Base-by-base conservation (phyloP, 2,113 vertebrate species). In the Sylvia atricapilla region DNA sequence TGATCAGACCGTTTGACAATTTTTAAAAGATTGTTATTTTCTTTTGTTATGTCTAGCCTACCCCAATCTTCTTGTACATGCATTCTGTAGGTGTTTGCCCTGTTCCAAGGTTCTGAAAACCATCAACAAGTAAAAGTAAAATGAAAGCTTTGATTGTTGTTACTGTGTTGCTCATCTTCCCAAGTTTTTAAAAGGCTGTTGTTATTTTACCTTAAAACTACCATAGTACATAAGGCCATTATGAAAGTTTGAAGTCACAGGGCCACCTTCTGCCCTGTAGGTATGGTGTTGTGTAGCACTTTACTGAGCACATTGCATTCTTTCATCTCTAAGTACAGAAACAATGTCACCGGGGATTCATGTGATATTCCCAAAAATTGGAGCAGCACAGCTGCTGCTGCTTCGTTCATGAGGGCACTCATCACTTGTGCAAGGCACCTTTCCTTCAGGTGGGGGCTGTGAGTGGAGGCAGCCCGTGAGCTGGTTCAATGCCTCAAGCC, bases 401-500 rank as follows among this genome's bases (percentile, higher is more conserved):
- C 60, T 81, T 55, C 0, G 0, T 77, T 53, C 23, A 0, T 17
- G 43, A 74, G n/a, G 60, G 25, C 35, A 11, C 33, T 52, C 37
- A 10, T 0, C 0, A 4, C 21, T 52, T 53, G 21, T n/a, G 64
- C 60, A 72, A 31, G 50, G 15, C 44, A 30, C 62, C 16, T 86
- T 43, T 7, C 0, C 11, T 82, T 59, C 2, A 3, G 35, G 18
- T 9, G 55, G 31, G 77, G 44, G 28, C 46, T 69, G 58, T 27
- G 77, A 68, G 80, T 13, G 3, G 43, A 79, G 37, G 37, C 80
- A 64, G 59, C 28, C 56, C 2, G 1, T 10, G 58, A 0, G 1
- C 47, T 13, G 4, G 6, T 37, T 15, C 46, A 46, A 60, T 43
- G 84, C 93, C 91, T 44, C 50, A 5, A 84, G 49, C 64, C 69